Conservation (phyloP, 1,140 invertebrate genomes). For the Drosophila quadrilineata region DNA sequence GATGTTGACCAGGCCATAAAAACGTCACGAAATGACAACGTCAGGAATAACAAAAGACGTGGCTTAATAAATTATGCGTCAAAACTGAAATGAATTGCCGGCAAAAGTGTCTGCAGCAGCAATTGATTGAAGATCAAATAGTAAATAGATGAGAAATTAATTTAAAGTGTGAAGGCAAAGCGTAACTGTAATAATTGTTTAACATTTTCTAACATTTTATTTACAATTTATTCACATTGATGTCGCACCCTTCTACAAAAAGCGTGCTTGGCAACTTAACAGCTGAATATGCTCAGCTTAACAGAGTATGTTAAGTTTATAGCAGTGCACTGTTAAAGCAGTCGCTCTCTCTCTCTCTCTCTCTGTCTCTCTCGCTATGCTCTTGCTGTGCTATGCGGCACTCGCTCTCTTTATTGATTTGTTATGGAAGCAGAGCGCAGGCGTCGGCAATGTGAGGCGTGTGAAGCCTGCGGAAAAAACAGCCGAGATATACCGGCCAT, state of each 20-base stretch:
- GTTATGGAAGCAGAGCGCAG: conserved; percentile 55
- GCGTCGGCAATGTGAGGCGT: no score
- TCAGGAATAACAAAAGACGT: conserved; percentile 47
- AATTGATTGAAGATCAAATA: no score
- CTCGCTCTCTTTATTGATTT: conserved; percentile 60
- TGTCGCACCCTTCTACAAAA: no score
- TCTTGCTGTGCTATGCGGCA: no score
- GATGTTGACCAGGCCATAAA: no score
- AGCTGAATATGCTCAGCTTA: not conserved
- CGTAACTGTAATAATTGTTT: no score
- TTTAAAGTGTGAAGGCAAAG: no score
- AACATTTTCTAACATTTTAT: no score
- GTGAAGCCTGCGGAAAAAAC: conserved; percentile 27
- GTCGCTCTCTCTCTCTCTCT: not conserved
- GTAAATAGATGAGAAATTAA: no score
- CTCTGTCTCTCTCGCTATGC: not conserved
- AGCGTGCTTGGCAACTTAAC: conserved; percentile 23
- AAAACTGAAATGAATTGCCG: conserved; percentile 37
- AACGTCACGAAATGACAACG: conserved; percentile 6
- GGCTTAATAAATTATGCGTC: conserved; percentile 49
- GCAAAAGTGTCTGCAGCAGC: no score
- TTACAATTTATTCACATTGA: no score
- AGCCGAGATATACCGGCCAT: conserved; percentile 34
- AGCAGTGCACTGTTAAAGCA: conserved; percentile 56
- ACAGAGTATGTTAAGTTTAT: conserved; percentile 53